Evolutionary conservation across 1,140 invertebrate genomes (phyloP).

Genomic region (Procambarus clarkii): DNA sequence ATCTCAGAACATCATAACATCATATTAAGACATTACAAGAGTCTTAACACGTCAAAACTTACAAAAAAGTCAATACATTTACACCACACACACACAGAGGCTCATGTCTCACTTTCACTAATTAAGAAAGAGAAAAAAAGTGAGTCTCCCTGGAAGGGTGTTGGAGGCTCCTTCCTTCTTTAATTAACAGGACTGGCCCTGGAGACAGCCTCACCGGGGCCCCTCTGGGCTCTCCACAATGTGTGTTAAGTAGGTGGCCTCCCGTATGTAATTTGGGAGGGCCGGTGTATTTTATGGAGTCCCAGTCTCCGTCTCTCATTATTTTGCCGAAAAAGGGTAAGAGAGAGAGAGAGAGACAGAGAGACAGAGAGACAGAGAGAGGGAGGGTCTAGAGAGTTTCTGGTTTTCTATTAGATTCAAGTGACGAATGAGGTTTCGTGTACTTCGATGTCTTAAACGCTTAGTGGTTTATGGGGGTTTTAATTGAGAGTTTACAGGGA

Average conservation of each 20-base stretch:
- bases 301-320: slow-evolving; percentile 27
- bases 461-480: too few species aligned
- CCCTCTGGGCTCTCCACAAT: slow-evolving; percentile 18
- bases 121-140: slow-evolving; percentile 22
- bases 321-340: slow-evolving; percentile 10
- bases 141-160: not conserved
- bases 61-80: too few species aligned
- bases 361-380: too few species aligned
- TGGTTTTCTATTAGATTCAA: too few species aligned
- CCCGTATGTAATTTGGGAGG: slow-evolving; percentile 34
- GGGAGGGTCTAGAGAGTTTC: too few species aligned
- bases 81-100: not conserved
- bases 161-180: not conserved
- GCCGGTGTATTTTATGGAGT: slow-evolving; percentile 41
- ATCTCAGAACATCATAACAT: too few species aligned
- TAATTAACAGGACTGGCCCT: not conserved
- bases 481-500: too few species aligned
- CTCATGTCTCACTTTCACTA: not conserved
- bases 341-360: not conserved
- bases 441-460: too few species aligned
- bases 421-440: too few species aligned
- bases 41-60: too few species aligned
- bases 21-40: too few species aligned
- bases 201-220: not conserved
- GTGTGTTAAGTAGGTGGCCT: slow-evolving; percentile 37